phyloP scores from a whole-genome alignment of 2,113 vertebrate species.

The Drymodes brunneopygia region DNA sequence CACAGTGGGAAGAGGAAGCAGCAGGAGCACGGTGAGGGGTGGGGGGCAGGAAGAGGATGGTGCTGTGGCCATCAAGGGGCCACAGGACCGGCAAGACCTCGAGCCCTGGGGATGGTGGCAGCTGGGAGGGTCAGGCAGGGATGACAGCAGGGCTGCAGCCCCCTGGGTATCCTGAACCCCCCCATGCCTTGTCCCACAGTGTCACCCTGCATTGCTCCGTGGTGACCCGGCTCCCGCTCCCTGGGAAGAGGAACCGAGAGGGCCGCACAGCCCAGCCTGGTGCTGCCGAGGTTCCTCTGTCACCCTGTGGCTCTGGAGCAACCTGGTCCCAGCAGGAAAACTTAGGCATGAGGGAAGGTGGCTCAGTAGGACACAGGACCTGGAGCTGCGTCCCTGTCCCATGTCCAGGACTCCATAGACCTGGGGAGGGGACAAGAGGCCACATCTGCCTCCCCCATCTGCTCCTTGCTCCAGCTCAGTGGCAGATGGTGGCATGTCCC shows the following conservation, averaged over 20 bases:
- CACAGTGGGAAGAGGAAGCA: background rate
- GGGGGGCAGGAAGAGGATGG: background rate
- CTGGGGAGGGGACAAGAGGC: background rate
- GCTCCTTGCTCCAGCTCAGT: fast-evolving
- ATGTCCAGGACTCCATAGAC: background rate
- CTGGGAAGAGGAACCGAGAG: background rate
- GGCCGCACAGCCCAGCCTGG: background rate
- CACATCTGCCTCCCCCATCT: background rate
- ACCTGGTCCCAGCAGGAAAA: background rate
- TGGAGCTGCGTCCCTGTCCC: background rate
- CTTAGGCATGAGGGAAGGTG: background rate
- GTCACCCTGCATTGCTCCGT: fast-evolving
- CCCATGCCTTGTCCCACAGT: fast-evolving
- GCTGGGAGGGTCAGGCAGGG: background rate
- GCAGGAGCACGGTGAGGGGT: background rate
- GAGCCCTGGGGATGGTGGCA: background rate
- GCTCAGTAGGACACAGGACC: background rate
- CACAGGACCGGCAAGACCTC: background rate
- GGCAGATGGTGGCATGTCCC: background rate
- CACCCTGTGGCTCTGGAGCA: fast-evolving
- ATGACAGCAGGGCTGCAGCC: background rate
- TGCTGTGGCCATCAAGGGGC: background rate
- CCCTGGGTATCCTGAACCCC: background rate
- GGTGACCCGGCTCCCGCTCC: background rate
- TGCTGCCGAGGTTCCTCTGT: fast-evolving